Base-by-base conservation (phyloP, 2,113 vertebrate genomes). In the Pyxicephalus adspersus region DNA sequence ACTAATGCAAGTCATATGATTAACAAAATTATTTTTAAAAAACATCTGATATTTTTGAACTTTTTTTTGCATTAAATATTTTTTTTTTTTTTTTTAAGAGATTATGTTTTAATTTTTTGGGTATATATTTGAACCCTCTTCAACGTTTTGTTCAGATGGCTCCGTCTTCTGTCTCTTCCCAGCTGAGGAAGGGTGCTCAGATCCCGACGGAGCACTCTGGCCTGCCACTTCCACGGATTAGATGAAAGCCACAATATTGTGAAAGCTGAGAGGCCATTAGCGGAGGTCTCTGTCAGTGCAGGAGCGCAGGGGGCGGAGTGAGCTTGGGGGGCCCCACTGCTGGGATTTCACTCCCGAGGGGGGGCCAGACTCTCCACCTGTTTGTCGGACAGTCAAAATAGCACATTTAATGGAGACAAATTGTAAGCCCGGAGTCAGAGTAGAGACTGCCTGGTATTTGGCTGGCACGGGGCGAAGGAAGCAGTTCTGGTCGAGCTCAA, bases 201-300 rank as follows among this genome's bases (percentile, higher is more conserved):
- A n/a, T 45, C 23, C 25, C 63, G 29, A 17, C 18, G 28, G n/a
- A 68, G 0, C 20, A 26, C 60, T 11, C 18, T 20, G 31, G 17
- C 61, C 52, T 26, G 23, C 17, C 8, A 22, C 28, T 64, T 29
- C 75, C 45, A 17, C 7, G 31, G 26, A 81, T 22, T 84, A 80
- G 70, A 6, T 0, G 19, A 83, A 83, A 8, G 11, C 84, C 84
- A 63, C 78, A 81, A 50, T 73, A 70, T 78, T 38, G 65, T 84
- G 86, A 84, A 80, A 79, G 81, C 22, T 0, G 2, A 77, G 83
- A 81, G 64, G 77, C 74, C 34, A 29, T 71, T 70, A 70, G 54
- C 51, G 68, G 65, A 57, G 11, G 25, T n/a, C 64, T 77, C 64
- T 79, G 77, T 79, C 77, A 79, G 64, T 54, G 20, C 77, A 68